A percentile compares a stretch with the other conserved stretches of the same genome.
phyloP scores from a whole-genome alignment of 2,113 vertebrate species.

The Pelmatolapia mariae region DNA sequence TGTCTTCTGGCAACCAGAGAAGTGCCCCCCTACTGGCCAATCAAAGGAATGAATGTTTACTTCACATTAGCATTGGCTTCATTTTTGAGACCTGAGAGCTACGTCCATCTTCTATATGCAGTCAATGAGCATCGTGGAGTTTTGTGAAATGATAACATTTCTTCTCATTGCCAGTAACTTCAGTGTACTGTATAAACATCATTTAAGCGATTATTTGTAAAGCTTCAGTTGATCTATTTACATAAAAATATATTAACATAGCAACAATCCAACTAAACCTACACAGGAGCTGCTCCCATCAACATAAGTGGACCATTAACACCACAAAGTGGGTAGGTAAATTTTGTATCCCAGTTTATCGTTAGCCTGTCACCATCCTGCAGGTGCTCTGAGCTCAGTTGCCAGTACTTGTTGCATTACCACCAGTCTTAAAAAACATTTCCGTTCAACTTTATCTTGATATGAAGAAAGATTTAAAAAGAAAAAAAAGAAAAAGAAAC shows the following conservation, averaged over 20 bases:
- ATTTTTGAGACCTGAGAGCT: neutral
- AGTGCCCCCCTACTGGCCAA: neutral
- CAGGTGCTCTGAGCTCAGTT: conserved; percentile 11
- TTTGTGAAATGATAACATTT: neutral
- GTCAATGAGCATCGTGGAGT: accelerated
- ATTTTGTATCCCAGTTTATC: neutral
- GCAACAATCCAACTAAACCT: accelerated
- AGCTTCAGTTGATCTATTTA: accelerated
- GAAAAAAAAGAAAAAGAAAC: neutral
- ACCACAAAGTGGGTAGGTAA: neutral
- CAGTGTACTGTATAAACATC: accelerated
- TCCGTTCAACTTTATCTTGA: neutral
- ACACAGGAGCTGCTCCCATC: neutral
- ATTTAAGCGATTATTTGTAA: neutral
- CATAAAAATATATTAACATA: neutral
- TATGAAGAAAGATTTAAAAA: neutral
- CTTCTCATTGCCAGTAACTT: neutral
- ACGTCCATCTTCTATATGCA: accelerated
- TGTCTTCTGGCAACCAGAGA: neutral
- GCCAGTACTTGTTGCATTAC: neutral
- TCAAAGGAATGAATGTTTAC: neutral
- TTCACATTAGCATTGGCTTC: neutral
- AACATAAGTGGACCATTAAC: neutral
- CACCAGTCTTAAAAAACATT: neutral
- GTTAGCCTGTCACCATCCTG: neutral